phyloP scores from a whole-genome alignment of 2,113 vertebrate species.

The Orthochromis malagaraziensis region DNA sequence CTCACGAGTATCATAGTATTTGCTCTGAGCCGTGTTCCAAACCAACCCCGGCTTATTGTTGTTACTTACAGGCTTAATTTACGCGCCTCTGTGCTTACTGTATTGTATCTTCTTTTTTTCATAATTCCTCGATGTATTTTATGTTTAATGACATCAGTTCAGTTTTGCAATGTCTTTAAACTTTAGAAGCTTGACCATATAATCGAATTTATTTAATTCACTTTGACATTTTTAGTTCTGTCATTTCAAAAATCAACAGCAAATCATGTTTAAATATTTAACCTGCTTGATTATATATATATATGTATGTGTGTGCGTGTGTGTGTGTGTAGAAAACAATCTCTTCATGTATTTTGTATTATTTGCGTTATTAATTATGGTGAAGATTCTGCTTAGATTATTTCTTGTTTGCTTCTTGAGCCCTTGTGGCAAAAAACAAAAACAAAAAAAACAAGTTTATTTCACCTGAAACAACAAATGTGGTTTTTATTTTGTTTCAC shows the following conservation, averaged over 20 bases:
- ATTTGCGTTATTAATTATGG: background rate
- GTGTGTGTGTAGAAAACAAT: background rate
- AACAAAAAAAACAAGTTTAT: conserved; percentile 1
- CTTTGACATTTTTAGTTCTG: background rate
- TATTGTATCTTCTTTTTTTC: background rate
- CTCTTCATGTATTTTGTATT: background rate
- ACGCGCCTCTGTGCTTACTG: background rate
- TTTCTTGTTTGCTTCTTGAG: background rate
- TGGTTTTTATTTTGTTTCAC: background rate
- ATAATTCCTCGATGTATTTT: background rate
- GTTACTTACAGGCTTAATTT: background rate
- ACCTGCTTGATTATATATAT: background rate
- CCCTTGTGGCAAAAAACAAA: conserved; percentile 53
- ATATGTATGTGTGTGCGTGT: rapidly evolving
- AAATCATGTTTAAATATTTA: background rate
- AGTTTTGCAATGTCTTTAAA: background rate
- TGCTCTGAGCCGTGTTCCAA: background rate
- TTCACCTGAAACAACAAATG: background rate
- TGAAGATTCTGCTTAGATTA: background rate
- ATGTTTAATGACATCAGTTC: background rate
- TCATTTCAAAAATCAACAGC: background rate
- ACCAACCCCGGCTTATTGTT: background rate
- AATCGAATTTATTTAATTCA: background rate
- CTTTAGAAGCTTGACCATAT: background rate
- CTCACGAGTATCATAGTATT: background rate